Base-by-base conservation (phyloP, 2,797 vertebrate species). In the Enteromius fasciolatus region DNA sequence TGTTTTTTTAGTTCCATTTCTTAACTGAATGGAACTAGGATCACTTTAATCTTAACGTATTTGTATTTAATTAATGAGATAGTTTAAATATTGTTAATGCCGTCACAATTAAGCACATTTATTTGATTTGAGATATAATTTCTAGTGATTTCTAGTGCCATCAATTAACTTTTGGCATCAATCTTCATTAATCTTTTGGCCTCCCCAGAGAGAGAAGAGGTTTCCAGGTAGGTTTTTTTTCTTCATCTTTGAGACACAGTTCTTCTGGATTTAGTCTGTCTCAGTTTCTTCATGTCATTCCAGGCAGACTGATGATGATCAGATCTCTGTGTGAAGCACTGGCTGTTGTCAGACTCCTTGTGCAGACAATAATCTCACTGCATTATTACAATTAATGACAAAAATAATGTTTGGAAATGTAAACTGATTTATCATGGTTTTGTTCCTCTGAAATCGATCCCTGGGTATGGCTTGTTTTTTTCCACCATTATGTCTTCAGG, bases 401-500 rank as follows among this genome's bases (percentile, higher is more conserved):
- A 39, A 39, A 39, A 39, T 39, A 8, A 39, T 39, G 36, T 39
- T 39, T 39, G 36, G 36, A 39, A 39, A 39, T 39, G 36, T 39
- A 39, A 39, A 39, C 36, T 39, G 36, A 39, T 39, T 7, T 36
- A 44, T 59, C 44, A 70, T 80, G 64, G 48, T 72, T 69, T 57
- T 72, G 39, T 72, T 36, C 25, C 50, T 48, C 41, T 48, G 28
- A 72, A 80, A 63, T 28, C 1, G 31, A 81, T 81, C 41, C 20
- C 57, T 52, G 41, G 8, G 20, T 73, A 72, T 57, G 36, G 28
- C 41, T 64, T 33, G 46, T 50, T 50, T 36, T 48, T 36, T 63
- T 44, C n/a, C 46, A 70, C 39, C 2, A 12, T 18, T 9, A 59
- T 18, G 4, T 68, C 54, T 80, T 15, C 15, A 44, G 57, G 28